phyloP scores from a whole-genome alignment of 2,113 vertebrate species.

The Galeopterus variegatus region DNA sequence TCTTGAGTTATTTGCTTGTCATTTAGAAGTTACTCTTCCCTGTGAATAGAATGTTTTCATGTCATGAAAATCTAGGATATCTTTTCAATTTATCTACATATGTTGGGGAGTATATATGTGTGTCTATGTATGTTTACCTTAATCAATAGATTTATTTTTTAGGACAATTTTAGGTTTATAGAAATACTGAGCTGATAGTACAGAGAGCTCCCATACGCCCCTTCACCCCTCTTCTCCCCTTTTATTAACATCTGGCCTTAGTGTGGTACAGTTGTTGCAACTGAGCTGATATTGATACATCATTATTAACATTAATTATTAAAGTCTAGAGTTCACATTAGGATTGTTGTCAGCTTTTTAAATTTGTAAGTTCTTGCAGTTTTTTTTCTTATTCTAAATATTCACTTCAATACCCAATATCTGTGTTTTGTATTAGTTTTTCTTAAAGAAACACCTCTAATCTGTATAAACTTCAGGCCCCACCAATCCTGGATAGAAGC shows the following conservation, averaged over 20 bases:
- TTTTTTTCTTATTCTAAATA: neutral
- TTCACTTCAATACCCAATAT: neutral
- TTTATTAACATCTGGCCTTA: neutral
- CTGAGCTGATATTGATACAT: neutral
- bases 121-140: neutral
- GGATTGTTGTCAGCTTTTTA: neutral
- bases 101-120: neutral
- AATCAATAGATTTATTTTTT: neutral
- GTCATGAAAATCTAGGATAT: neutral
- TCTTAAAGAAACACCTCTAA: neutral
- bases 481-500: no score
- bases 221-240: neutral
- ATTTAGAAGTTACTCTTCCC: neutral
- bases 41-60: neutral
- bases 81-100: neutral
- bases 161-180: neutral
- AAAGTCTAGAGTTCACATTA: neutral
- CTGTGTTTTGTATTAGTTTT: neutral
- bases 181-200: neutral
- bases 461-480: neutral
- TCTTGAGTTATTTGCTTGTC: neutral
- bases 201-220: neutral
- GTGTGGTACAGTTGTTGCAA: neutral
- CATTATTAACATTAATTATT: neutral
- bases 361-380: neutral